Base-by-base conservation (phyloP, 1,140 invertebrate genomes). In the Diprion similis region DNA sequence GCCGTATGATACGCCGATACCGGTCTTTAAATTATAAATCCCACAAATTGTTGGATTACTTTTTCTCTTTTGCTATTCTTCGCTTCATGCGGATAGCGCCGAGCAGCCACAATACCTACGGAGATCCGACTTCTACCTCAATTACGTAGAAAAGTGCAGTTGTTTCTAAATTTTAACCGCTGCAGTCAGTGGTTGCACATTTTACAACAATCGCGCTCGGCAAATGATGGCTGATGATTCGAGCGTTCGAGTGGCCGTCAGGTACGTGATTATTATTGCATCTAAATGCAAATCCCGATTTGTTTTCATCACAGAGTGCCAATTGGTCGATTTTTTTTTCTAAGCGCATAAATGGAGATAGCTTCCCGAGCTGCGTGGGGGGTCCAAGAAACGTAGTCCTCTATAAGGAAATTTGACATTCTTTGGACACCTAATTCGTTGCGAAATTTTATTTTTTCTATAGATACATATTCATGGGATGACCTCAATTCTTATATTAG, bases 161-260 rank as follows among this genome's bases (percentile, higher is more conserved):
- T 59, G 51, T 15, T 59, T 59, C 11, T 1, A 13, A 4, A 9
- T 59, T 59, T 59, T 59, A 37, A 59, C 51, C 9, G n/a, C 51
- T 13, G 51, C 51, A 15, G 6, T 59, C 51, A 59, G 51, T 17
- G 51, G 1, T 65, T 18, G 8, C 68, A 1, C n/a, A 81, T 75
- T 17, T 77, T 67, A 9, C 73, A 65, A 78, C 78, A 79, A 17
- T 79, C 79, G 69, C 17, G 69, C 24, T 37, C 6, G 2, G 2
- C 1, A 70, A 18, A 47, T 51, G 66, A 87, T 87, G 86, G 82
- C 85, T 78, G 85, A 87, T 75, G 86, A 87, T 74, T 86, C 84
- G 59, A 86, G 85, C 67, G 86, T 87, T 78, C 84, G 85, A 76
- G 86, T 87, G 69, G 86, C 86, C 69, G 86, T 87, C 73, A 84